Evolutionary conservation across 2,797 vertebrate species (phyloP).

Genomic region (Clarias fuscus): DNA sequence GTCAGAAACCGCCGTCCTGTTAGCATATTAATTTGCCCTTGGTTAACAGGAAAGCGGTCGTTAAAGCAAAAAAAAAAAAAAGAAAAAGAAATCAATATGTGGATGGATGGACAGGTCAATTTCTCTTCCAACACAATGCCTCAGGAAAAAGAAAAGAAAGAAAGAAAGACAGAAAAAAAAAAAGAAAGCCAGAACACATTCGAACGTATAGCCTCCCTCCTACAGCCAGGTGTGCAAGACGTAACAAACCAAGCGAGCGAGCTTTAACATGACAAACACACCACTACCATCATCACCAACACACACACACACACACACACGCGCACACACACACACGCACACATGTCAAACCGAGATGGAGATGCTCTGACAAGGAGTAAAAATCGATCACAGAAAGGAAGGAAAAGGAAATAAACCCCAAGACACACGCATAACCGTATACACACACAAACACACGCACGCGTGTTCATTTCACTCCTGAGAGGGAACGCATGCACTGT

Average conservation of each 20-base stretch:
- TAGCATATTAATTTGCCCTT: slow-evolving; percentile 51
- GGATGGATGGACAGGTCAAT: slow-evolving; percentile 46
- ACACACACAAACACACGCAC: slow-evolving; percentile 35
- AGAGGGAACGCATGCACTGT: slow-evolving; percentile 54
- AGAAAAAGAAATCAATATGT: slow-evolving; percentile 51
- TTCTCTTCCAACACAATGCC: slow-evolving; percentile 31
- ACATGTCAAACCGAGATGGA: slow-evolving; percentile 10
- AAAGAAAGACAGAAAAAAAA: slow-evolving; percentile 11
- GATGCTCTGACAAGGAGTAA: slow-evolving; percentile 11
- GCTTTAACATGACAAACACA: slow-evolving; percentile 41
- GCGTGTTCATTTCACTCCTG: slow-evolving; percentile 57
- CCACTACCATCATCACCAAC: slow-evolving; percentile 35
- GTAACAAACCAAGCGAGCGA: slow-evolving; percentile 51
- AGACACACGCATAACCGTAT: slow-evolving; percentile 23
- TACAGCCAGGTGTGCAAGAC: slow-evolving; percentile 55
- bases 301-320: slow-evolving; percentile 24
- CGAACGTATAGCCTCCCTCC: slow-evolving; percentile 47
- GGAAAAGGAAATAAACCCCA: slow-evolving; percentile 22
- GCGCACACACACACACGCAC: slow-evolving; percentile 11
- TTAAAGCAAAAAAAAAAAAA: neutral
- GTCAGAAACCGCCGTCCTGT: slow-evolving; percentile 41
- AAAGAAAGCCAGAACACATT: slow-evolving; percentile 41
- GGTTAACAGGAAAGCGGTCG: slow-evolving; percentile 12
- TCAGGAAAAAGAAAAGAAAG: slow-evolving; percentile 28
- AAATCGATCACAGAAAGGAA: slow-evolving; percentile 34